Base-by-base conservation (phyloP, 37 sponge, comb jelly and placozoan species). In the Halisarca cf. caerulea region DNA sequence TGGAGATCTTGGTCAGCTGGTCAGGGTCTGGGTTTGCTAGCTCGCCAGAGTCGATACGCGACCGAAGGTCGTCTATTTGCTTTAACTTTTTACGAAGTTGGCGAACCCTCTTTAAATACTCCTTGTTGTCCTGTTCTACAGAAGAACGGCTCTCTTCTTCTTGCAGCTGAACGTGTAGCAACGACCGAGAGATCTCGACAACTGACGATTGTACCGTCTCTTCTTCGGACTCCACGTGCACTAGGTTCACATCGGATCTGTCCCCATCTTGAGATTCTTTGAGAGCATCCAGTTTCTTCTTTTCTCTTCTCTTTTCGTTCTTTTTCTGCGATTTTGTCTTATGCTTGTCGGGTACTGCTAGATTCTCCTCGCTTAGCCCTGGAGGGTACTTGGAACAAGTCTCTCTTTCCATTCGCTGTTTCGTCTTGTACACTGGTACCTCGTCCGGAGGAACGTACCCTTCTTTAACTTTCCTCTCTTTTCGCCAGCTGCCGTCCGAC, bases 381-480 rank as follows among this genome's bases (percentile, higher is more conserved):
- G 44, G 28, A 0, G 79, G 44, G 39, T 23, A 60, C 23, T 34
- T 37, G 2, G 66, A 24, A 3, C 59, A 9, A 44, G 25, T 40
- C 7, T 74, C 77, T 44, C 14, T 74, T 21, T 74, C 77, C 2
- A 40, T 41, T 23, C 45, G 41, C 24, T 43, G 45, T 3, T 37
- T 37, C 2, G 81, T 85, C 77, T 92, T 86, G 41, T 96, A 96
- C 32, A 86, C 84, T 9, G 92, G 92, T 24, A 94, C 86, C 79
- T 96, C 97, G 3, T 96, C 97, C 43, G 70, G 97, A 15, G 97
- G 97, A 3, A 91, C 82, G 84, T 96, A 96, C 0, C 97, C 97
- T 8, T 88, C 87, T 68, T 89, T 94, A 17, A 96, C 94, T 23
- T 84, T 78, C 43, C 78, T 66, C 53, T 89, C 86, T 77, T 96